phyloP scores from a whole-genome alignment of 2,113 vertebrate species.

The Lipophrys pholis region DNA sequence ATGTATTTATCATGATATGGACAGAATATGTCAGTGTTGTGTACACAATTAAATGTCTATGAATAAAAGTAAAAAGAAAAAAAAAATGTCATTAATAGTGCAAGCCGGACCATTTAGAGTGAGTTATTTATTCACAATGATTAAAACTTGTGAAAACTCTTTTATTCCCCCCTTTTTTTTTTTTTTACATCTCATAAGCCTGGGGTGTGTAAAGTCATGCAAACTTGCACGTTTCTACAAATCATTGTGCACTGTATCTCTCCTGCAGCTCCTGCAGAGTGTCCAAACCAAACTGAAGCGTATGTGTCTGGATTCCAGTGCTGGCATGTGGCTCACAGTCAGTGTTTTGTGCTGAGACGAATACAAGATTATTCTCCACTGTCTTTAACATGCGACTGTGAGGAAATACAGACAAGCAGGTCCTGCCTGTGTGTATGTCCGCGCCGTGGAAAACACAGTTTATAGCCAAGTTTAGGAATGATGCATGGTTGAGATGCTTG shows the following conservation, averaged over 20 bases:
- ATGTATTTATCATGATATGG: slow-evolving; percentile 43
- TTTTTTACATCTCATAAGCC: slow-evolving; percentile 16
- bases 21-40: slow-evolving; percentile 47
- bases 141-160: too few species aligned
- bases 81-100: neutral
- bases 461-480: neutral
- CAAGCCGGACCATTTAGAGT: neutral
- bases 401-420: neutral
- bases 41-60: slow-evolving; percentile 57
- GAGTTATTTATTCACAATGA: neutral
- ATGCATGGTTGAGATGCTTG: slow-evolving; percentile 19
- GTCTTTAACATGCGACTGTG: slow-evolving; percentile 16
- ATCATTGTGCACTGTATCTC: slow-evolving; percentile 11
- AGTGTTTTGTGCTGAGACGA: slow-evolving; percentile 35
- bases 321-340: slow-evolving; percentile 22
- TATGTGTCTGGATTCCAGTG: slow-evolving; percentile 24
- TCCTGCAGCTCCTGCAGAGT: neutral
- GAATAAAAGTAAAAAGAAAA: slow-evolving; percentile 54
- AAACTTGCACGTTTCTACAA: neutral
- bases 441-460: neutral
- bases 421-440: neutral
- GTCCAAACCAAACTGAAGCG: too few species aligned
- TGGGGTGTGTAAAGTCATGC: neutral
- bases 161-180: too few species aligned
- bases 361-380: slow-evolving; percentile 31